A percentile compares a stretch with the other conserved stretches of the same genome.
Conservation (phyloP, 2,888 invertebrate species). For the Petrolisthes cinctipes region DNA sequence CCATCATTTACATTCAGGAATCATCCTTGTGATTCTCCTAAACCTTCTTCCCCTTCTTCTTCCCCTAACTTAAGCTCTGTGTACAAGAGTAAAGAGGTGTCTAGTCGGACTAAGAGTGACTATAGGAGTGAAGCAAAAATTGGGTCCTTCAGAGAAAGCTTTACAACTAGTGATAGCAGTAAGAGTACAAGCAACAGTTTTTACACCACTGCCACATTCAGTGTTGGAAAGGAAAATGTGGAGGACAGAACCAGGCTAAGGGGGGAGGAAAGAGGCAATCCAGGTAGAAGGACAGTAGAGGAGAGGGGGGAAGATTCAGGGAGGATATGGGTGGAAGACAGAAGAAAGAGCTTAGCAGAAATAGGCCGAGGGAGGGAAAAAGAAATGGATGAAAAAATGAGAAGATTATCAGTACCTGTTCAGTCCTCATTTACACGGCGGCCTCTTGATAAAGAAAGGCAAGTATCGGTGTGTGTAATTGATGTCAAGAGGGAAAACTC, state of each 20-base stretch:
- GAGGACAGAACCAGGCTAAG: conserved; percentile 18
- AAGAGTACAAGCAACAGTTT: conserved; percentile 49
- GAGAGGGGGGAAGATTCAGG: conserved; percentile 5
- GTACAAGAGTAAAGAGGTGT: conserved; percentile 46
- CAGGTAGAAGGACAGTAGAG: conserved; percentile 14
- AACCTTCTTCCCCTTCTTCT: conserved; percentile 45
- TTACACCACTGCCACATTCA: conserved; percentile 51
- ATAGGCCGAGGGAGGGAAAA: conserved; percentile 18
- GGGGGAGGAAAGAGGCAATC: neutral
- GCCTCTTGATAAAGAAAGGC: conserved; percentile 8
- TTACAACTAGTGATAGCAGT: conserved; percentile 50
- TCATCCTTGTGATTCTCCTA: neutral
- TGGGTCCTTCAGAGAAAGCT: conserved; percentile 41
- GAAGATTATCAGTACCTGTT: conserved; percentile 15
- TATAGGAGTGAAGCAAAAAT: conserved; percentile 42
- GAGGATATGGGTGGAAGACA: conserved; percentile 1
- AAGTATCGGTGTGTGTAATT: conserved; percentile 60
- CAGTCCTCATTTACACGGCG: neutral
- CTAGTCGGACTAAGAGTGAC: conserved; percentile 57
- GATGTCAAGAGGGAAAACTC: conserved; percentile 53
- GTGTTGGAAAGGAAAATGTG: conserved; percentile 19
- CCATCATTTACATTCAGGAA: conserved; percentile 32
- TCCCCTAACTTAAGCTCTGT: conserved; percentile 40
- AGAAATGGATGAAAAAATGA: conserved; percentile 2
- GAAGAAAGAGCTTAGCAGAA: conserved; percentile 1